phyloP scores from a whole-genome alignment of 2,888 invertebrate genomes.

The Tachina lurida region DNA sequence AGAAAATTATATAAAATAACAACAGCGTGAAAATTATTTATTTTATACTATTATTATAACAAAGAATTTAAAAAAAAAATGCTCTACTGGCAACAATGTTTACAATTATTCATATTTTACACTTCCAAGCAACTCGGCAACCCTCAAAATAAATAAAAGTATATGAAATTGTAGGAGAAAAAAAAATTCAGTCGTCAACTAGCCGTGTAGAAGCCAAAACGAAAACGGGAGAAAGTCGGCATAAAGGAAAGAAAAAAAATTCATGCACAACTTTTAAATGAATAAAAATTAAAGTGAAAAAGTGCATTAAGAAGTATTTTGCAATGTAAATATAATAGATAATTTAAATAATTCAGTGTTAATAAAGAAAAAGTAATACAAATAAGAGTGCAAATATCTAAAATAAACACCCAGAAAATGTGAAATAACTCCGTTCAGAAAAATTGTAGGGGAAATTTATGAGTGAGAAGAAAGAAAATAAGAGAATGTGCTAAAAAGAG shows the following conservation, averaged over 20 bases:
- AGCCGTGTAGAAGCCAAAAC: slow-evolving; percentile 61
- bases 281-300: slow-evolving; percentile 59
- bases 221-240: slow-evolving; percentile 47
- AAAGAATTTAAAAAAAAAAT: not conserved
- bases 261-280: slow-evolving; percentile 6
- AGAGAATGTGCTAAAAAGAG: slow-evolving; percentile 26
- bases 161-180: slow-evolving; percentile 57
- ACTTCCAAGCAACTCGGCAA: slow-evolving; percentile 8
- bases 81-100: not conserved
- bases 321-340: slow-evolving; percentile 57
- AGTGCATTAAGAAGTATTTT: slow-evolving; percentile 32
- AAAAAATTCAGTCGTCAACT: slow-evolving; percentile 62
- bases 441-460: slow-evolving; percentile 53
- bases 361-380: slow-evolving; percentile 1
- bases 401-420: slow-evolving; percentile 54
- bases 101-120: not conserved
- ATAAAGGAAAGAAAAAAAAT: slow-evolving; percentile 12
- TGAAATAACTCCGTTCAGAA: slow-evolving; percentile 53
- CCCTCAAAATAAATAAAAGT: slow-evolving; percentile 51
- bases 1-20: too few relatives aligned
- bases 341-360: slow-evolving; percentile 10
- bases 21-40: too few relatives aligned
- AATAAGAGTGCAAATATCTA: slow-evolving; percentile 65
- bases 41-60: too few relatives aligned
- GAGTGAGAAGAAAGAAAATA: slow-evolving; percentile 22